Evolutionary conservation across 2,113 vertebrate species (phyloP), one percentile per base, ranked within the genome.

Genomic region (Bombycilla garrulus): DNA sequence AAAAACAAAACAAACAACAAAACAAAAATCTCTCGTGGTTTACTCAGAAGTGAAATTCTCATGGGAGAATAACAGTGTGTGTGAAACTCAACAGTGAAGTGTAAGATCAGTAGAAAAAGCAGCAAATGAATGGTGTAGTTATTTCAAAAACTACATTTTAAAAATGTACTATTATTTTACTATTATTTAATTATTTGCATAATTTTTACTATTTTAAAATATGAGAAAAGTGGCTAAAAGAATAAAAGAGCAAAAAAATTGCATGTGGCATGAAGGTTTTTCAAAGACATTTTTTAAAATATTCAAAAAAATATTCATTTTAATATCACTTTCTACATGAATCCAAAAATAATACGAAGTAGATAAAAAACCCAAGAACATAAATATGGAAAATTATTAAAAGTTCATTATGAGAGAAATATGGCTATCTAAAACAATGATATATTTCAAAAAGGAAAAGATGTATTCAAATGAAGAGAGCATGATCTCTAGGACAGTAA

Each of bases 301-400:
- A 61, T 74, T 70, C 2, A 31, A 33, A 5, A 53, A 86, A 81
- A 69, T 22, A 54, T 35, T 86, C 3, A 15, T 21, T 76, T 36
- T 25, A 66, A 50, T 20, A 38, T n/a, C 3, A 5, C 2, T 1
- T 5, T 66, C 42, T 47, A 40, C 2, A 42, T 36, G 0, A 62
- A 50, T 50, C 5, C 38, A 72, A 33, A 70, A 35, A 10, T 21
- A 66, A 18, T 19, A 38, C 66, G 6, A 77, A n/a, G 3, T 16
- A 38, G 6, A 42, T 45, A 48, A 88, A 88, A 60, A 58, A 1
- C 2, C 0, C 2, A 53, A 10, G 3, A 79, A 3, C 26, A 2
- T 25, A 73, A 26, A 51, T 53, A 9, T 81, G 16, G 23, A 33
- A 76, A 76, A 51, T 0, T 11, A 53, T 42, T 17, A 45, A 20